phyloP scores from a whole-genome alignment of 2,888 invertebrate species.

The Hemaris fuciformis region DNA sequence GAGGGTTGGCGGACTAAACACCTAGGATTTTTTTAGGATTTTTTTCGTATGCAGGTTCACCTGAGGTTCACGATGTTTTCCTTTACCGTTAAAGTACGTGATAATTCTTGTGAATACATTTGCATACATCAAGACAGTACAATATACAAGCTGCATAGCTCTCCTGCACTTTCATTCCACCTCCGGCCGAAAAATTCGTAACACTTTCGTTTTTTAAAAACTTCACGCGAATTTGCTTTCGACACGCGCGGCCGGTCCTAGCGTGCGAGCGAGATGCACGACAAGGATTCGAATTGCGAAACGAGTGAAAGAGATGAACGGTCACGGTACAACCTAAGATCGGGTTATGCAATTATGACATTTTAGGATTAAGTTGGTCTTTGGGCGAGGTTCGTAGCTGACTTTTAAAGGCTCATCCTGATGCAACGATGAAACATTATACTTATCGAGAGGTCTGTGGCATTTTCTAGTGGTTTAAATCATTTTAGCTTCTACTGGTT shows the following conservation, averaged over 20 bases:
- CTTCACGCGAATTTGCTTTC: conserved; percentile 17
- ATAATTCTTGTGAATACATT: neutral
- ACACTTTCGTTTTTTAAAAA: conserved; percentile 15
- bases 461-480: no score
- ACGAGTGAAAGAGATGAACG: conserved; percentile 17
- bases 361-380: neutral
- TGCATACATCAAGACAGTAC: neutral
- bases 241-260: neutral
- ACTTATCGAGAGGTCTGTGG: no score
- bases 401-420: conserved; percentile 12
- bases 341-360: conserved; percentile 11
- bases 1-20: no score
- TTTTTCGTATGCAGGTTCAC: no score
- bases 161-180: conserved; percentile 5
- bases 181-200: conserved; percentile 9
- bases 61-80: no score
- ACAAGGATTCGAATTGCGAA: conserved; percentile 14
- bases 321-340: neutral
- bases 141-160: neutral
- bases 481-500: no score
- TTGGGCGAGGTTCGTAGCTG: neutral
- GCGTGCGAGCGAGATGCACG: conserved; percentile 12
- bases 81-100: no score
- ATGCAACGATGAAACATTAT: neutral
- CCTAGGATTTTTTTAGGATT: no score